Evolutionary conservation across 2,113 vertebrate genomes (phyloP), one percentile per base, ranked within the genome.

Genomic region (Rhinichthys klamathensis): DNA sequence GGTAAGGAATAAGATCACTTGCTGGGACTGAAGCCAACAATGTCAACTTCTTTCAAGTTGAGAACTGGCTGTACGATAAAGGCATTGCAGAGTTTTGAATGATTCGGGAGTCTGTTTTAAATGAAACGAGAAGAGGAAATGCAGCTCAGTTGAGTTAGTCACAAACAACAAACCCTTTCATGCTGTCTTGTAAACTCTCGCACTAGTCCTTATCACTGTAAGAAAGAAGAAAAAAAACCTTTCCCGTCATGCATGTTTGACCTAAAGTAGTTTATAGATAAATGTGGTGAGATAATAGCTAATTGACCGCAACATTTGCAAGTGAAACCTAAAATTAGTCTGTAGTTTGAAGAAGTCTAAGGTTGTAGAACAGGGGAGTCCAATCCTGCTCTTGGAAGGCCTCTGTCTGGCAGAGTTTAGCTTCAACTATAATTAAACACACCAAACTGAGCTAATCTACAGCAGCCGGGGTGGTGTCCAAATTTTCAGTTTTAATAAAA

Each of bases 81-180:
- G 41, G 16, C 38, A 46, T 67, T 46, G 60, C 60, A 65, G 38
- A 49, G 78, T 6, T 69, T 82, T 82, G 25, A 82, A 82, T 54
- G 16, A 69, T 49, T 49, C 12, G 2, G 5, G 44, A 30, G 51
- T 87, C 21, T 82, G 58, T 61, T 88, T 79, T 35, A 80, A 44
- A 78, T 87, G 61, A 86, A 69, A 80, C 58, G 35, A 72, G 72
- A 46, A 79, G 44, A 76, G 84, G 83, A 91, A 82, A 87, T 82
- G n/a, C 75, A 67, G 72, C 63, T 44, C 80, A 49, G n/a, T 77
- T 69, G 38, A 58, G 21, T 44, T 38, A 81, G 41, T 32, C 65
- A 80, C 21, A 61, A 51, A 60, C 84, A 90, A 82, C 60, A 86
- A 65, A 35, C 38, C 70, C 2, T 84, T 78, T 80, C 79, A 84